Conservation (phyloP, 2,113 vertebrate species). For the Mormyrus lacerda region DNA sequence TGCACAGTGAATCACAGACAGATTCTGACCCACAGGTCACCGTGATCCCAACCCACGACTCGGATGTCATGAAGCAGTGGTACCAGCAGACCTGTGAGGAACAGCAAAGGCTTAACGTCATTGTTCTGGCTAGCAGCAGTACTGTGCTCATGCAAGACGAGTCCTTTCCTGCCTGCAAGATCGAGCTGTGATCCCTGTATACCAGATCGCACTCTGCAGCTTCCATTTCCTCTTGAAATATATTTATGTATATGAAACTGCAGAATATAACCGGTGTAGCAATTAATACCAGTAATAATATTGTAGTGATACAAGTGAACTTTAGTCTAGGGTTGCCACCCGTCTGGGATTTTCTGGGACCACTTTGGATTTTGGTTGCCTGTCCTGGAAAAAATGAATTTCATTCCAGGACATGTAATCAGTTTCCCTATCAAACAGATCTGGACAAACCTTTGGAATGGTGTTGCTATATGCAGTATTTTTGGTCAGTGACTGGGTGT, state of each 20-base stretch:
- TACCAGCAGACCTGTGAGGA: constrained; percentile 96
- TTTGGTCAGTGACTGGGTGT: not conserved
- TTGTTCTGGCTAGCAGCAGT: constrained; percentile 97
- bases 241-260: not conserved
- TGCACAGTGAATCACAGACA: not conserved
- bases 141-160: constrained; percentile 98
- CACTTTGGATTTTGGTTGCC: not conserved
- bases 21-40: constrained; percentile 68
- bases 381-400: not conserved
- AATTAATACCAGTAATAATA: constrained; percentile 7
- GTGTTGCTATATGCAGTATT: not conserved
- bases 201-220: constrained; percentile 38
- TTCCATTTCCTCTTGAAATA: not conserved
- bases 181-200: constrained; percentile 76
- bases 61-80: constrained; percentile 95
- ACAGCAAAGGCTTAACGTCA: constrained; percentile 93
- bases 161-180: constrained; percentile 96
- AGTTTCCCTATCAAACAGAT: not conserved
- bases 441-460: not conserved
- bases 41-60: constrained; percentile 92
- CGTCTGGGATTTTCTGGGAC: not conserved
- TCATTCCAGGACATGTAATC: not conserved
- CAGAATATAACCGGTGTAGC: not conserved
- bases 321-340: constrained; percentile 36
- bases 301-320: constrained; percentile 30